Base-by-base conservation (phyloP, 53 echinoderm and acorn worm genomes). In the Astropecten irregularis region DNA sequence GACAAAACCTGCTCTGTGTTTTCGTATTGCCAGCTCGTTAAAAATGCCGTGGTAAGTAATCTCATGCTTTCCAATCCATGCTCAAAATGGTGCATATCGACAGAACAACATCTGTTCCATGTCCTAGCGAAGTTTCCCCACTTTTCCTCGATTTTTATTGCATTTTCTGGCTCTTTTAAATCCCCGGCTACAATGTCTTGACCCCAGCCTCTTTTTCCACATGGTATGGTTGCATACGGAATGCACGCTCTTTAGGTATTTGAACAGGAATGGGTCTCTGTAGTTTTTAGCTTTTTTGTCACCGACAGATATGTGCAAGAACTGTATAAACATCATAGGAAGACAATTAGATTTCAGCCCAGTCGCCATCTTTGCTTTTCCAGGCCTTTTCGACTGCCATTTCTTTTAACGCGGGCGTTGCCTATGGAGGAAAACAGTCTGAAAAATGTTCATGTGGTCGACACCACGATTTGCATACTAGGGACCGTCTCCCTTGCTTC, bases 41-140 rank as follows among this genome's bases (percentile, higher is more conserved):
- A 94, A 94, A 91, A 94, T 87, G 94, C 89, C 81, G 88, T 60
- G 91, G 99, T 97, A 90, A 92, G 99, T 93, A 88, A 84, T 62
- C 85, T 73, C 30, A 16, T 56, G 87, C 53, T 81, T 82, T 53
- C 82, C 74, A 82, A 72, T 85, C 81, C 62, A 71, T 56, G 27
- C 82, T 74, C 58, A 59, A 85, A 85, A 84, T 59, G 39, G 64
- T 71, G 77, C 79, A 83, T 84, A 71, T 84, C 84, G 81, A 48
- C 77, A 91, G 84, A 91, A 91, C 91, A 88, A 84, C 79, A 73
- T 88, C 55, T 91, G 81, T 71, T 84, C 84, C 69, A 84, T 11
- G 56, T 79, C 34, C 56, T 40, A 29, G 47, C 57, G n/a, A 68
- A 92, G 74, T 85, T 88, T 88, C 83, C 76, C 39, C 66, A 58